Conservation (phyloP, 2,113 vertebrate genomes). For the Dicaeum eximium region DNA sequence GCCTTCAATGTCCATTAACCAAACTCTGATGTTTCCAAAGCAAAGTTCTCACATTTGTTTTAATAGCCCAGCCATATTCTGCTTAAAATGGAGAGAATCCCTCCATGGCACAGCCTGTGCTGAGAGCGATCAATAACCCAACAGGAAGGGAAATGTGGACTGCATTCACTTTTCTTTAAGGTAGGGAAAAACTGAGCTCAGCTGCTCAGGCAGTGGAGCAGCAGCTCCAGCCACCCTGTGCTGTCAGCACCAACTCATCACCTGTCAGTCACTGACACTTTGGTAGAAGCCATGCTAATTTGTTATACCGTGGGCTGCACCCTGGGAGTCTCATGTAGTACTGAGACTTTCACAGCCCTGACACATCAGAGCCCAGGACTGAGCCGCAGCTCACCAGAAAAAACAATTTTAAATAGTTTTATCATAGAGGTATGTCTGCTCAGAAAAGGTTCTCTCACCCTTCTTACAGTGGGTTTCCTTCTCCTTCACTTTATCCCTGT, state of each 20-base stretch:
- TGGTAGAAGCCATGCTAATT: not conserved
- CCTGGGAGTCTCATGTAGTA: not conserved
- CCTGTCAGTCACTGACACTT: not conserved
- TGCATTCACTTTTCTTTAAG: not conserved
- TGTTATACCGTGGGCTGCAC: not conserved
- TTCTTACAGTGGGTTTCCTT: not conserved
- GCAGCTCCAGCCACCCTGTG: not conserved
- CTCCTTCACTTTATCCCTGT: not conserved
- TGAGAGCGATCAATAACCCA: fast-evolving
- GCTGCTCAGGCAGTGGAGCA: not conserved
- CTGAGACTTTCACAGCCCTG: not conserved
- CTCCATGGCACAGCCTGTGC: not conserved
- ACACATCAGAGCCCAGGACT: not conserved
- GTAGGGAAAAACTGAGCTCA: not conserved
- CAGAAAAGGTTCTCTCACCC: not conserved
- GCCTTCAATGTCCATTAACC: not conserved
- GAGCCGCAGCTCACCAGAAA: not conserved
- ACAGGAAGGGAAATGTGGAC: not conserved
- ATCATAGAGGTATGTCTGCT: not conserved
- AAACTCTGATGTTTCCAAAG: not conserved
- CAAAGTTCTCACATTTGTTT: not conserved
- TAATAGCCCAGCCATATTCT: not conserved
- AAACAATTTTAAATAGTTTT: not conserved
- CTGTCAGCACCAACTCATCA: not conserved
- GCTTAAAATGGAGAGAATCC: not conserved